Evolutionary conservation across 1,140 invertebrate species (phyloP), one percentile per base, ranked within the genome.

Genomic region (Pseudomyrmex gracilis): DNA sequence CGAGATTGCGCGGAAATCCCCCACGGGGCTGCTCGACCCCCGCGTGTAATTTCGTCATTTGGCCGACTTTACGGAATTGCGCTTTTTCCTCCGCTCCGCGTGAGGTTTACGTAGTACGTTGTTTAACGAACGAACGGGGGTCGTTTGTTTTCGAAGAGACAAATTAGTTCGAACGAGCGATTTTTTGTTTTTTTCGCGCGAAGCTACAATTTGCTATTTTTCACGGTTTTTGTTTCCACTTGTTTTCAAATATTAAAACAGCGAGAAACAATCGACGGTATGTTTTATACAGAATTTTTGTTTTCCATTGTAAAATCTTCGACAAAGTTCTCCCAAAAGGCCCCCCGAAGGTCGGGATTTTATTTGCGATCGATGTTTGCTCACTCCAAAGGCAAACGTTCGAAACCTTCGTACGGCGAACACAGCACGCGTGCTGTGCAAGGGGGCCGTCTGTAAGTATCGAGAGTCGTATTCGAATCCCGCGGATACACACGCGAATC

Each of bases 21-120:
- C 76, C 20, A 68, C 15, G 51, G 34, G 55, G 8, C 13, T n/a
- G 57, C 45, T 83, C 71, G 73, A n/a, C 61, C 34, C 24, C 20
- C 47, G 70, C 80, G 60, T 57, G 63, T 78, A 84, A 67, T 84
- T 67, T 58, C 73, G 74, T 77, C 73, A 51, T 78, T 67, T 68
- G 47, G 17, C 12, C 49, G 68, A 82, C 71, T 61, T 82, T 82
- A 73, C 70, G 49, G 74, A 74, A 64, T 64, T 63, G 47, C 58
- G 63, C 47, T 74, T 74, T 53, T 74, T 82, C 53, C 53, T 20
- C 12, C 8, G 13, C 20, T 7, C 12, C 17, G 53, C 5, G 34
- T 7, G 34, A n/a, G n/a, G 34, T 34, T 34, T 34, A 34, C 34
- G 15, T 57, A n/a, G n/a, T 43, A 3, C 12, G 43, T 58, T 49